Base-by-base conservation (phyloP, 64 coral and sea anemone species). In the Pachyseris speciosa region DNA sequence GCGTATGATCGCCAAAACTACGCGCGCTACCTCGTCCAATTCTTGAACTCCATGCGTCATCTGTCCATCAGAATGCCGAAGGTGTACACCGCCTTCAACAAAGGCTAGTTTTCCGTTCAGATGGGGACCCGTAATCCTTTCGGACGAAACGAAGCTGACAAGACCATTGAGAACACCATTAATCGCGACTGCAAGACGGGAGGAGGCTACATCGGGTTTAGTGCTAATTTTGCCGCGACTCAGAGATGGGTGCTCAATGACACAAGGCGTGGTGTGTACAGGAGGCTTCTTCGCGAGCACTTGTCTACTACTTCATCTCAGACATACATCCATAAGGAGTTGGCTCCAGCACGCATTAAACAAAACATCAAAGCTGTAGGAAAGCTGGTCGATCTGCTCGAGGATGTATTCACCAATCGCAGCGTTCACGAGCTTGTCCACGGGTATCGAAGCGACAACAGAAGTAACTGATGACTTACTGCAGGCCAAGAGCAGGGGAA, bases 181-280 rank as follows among this genome's bases (percentile, higher is more conserved):
- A 91, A 91, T 61, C 28, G 77, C 15, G 81, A 92, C 43, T 86
- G 80, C 38, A 92, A 86, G 31, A 86, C 90, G 30, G 69, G 34
- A 63, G 90, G 90, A 43, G 83, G 83, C 1, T 92, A 92, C 45
- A 52, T 75, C 32, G 83, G 83, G 7, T 86, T 92, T 32, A 92
- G 90, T 19, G 59, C 83, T 9, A 86, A 86, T 69, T 90, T 90
- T 81, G 88, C 88, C 13, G 74, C 37, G 9, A 81, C 55, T 30
- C 88, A 90, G 34, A 69, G 88, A 81, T 80, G 75, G 88, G 73
- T 90, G 28, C 83, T 92, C 22, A 92, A 92, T 47, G 34, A 84
- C 80, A 83, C 89, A 42, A 92, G 89, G 45, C 79, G 69, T 28
- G 50, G 43, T 29, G 26, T 47, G 33, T 75, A 72, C 78, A 91